Base-by-base conservation (phyloP, 2,797 vertebrate genomes). In the Argya squamiceps region DNA sequence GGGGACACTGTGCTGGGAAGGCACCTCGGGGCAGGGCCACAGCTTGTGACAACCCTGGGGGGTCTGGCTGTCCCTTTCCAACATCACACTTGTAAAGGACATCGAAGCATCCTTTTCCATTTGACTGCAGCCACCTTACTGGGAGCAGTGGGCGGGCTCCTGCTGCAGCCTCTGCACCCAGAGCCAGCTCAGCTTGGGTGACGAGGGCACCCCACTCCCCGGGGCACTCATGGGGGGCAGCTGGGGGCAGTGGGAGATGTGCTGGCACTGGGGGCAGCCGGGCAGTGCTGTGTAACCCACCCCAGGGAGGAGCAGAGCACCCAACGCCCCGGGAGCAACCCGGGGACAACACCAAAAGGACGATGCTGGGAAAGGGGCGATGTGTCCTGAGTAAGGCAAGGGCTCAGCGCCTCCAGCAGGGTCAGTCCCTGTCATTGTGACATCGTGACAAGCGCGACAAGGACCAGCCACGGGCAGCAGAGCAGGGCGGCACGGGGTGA, bases 371-470 rank as follows among this genome's bases (percentile, higher is more conserved):
- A 27, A 11, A 63, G 69, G 63, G 24, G 39, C 64, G 13, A 55
- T 60, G 9, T 0, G 2, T 15, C 73, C 68, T 8, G 55, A 0
- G 1, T 1, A 0, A 15, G 27, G 47, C 65, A 4, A 23, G 53
- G 75, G n/a, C 71, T n/a, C 74, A 5, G 74, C 0, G 0, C 36
- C 15, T 23, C 68, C 2, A 0, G 44, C 37, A 53, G 49, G 34
- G 44, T 63, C 74, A 11, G 34, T 23, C 29, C 73, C 86, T 43
- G 3, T 12, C 6, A 2, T 5, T 1, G 4, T 4, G 7, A 39
- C 4, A 3, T 7, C 1, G 4, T 3, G 7, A 39, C 3, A 3
- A 19, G 29, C 41, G 0, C 15, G 52, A 10, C 2, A 4, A 34
- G 53, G 7, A 14, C 8, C 12, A 0, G 29, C 23, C 3, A 0